Percentiles rank a stretch among this genome's conserved stretches.
Evolutionary conservation across 2,888 invertebrate genomes (phyloP).

Genomic region (Oxytorus armatus): DNA sequence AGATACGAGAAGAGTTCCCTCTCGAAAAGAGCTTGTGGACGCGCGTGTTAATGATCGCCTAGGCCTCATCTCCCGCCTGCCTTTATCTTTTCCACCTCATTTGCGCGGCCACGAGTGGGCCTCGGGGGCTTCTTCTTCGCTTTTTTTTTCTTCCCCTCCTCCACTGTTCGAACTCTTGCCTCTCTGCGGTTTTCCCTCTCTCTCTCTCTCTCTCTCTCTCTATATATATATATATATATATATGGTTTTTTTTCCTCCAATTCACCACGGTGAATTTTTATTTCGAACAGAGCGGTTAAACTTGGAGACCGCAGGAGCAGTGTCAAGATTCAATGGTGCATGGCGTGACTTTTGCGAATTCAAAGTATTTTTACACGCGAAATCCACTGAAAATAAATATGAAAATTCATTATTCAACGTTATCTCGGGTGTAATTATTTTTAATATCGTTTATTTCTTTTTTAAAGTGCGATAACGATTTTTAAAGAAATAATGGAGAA

Average conservation of each 20-base stretch:
- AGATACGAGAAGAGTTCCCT: constrained; percentile 14
- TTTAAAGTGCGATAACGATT: too few species aligned
- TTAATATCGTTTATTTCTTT: too few species aligned
- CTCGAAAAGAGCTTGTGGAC: constrained; percentile 64
- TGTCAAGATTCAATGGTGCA: constrained; percentile 22
- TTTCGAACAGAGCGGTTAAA: constrained; percentile 2
- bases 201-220: background rate
- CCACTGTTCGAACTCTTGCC: constrained; percentile 53
- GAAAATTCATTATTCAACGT: too few species aligned
- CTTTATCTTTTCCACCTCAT: constrained; percentile 85
- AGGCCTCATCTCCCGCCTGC: constrained; percentile 67
- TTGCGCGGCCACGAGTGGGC: constrained; percentile 81
- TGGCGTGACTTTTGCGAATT: background rate
- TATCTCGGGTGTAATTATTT: too few species aligned
- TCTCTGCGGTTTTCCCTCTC: constrained; percentile 34
- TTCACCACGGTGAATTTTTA: constrained; percentile 36
- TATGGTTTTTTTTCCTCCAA: constrained; percentile 17
- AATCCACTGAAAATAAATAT: constrained; percentile 1
- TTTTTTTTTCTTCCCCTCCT: background rate
- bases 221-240: too few species aligned
- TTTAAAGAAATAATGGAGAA: background rate
- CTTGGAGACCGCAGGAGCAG: constrained; percentile 23
- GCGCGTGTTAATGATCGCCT: constrained; percentile 84
- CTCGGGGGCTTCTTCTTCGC: constrained; percentile 69
- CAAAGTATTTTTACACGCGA: constrained; percentile 8